Percentiles rank a stretch among this genome's conserved stretches.
phyloP scores from a whole-genome alignment of 2,888 invertebrate genomes.

The Pristionchus japonicus region DNA sequence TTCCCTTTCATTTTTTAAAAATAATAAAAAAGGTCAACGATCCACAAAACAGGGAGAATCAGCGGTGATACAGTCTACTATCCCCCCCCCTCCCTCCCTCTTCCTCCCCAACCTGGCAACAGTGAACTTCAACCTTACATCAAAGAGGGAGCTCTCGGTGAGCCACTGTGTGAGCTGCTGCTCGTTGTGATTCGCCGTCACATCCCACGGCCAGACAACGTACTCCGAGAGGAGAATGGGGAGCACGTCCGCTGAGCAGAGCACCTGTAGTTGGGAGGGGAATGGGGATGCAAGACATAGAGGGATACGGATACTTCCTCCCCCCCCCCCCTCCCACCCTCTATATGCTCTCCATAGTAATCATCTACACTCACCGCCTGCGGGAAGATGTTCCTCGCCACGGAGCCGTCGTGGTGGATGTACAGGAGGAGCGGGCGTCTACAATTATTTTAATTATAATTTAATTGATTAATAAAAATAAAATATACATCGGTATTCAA shows the following conservation, averaged over 20 bases:
- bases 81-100: neutral
- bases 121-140: neutral
- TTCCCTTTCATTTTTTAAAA: neutral
- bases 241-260: conserved; percentile 91
- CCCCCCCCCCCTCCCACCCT: neutral
- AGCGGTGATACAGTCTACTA: too few relatives aligned
- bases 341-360: too few relatives aligned
- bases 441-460: neutral
- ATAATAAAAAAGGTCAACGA: too few relatives aligned
- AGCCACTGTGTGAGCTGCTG: conserved; percentile 80
- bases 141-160: conserved; percentile 33
- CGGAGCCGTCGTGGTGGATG: conserved; percentile 94
- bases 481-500: neutral
- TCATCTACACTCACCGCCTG: conserved; percentile 39
- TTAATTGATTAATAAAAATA: neutral
- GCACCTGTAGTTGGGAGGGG: conserved; percentile 65
- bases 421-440: conserved; percentile 92
- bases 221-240: conserved; percentile 91
- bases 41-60: too few relatives aligned
- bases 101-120: neutral
- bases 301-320: too few relatives aligned
- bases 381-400: conserved; percentile 91
- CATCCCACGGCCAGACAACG: conserved; percentile 96
- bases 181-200: conserved; percentile 89
- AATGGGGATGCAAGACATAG: too few relatives aligned